Conservation (phyloP, 2,113 vertebrate genomes). For the Carettochelys insculpta region DNA sequence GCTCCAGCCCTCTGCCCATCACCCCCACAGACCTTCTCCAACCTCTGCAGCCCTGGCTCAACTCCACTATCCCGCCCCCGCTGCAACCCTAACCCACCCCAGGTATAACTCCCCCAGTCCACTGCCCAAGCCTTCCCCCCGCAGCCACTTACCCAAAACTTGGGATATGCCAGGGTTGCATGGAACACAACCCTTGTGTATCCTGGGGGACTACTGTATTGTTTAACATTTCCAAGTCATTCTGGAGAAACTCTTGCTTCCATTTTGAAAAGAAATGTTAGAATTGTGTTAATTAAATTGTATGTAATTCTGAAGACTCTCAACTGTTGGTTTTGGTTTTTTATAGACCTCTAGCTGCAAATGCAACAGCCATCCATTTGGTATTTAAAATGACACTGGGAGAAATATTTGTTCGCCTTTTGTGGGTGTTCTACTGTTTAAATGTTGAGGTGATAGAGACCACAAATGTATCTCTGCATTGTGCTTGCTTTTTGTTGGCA, state of each 20-base stretch:
- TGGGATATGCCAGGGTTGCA: too few relatives aligned
- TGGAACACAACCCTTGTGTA: too few relatives aligned
- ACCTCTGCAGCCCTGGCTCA: too few relatives aligned
- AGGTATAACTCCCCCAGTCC: too few relatives aligned
- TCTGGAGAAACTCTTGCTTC: background rate
- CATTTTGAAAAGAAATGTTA: background rate
- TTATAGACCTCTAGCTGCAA: background rate
- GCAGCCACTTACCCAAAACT: too few relatives aligned
- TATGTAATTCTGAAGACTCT: background rate
- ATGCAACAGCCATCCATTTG: background rate
- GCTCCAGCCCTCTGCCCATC: too few relatives aligned
- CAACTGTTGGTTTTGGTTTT: background rate
- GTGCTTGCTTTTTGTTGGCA: background rate
- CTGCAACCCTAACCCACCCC: too few relatives aligned
- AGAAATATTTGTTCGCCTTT: background rate
- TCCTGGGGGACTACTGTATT: too few relatives aligned
- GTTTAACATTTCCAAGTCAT: background rate
- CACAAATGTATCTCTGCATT: background rate
- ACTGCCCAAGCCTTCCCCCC: too few relatives aligned
- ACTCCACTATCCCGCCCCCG: too few relatives aligned
- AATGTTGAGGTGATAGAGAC: background rate
- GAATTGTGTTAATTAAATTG: background rate
- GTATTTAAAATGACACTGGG: background rate
- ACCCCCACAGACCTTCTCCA: too few relatives aligned
- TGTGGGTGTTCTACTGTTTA: background rate